A percentile compares a stretch with the other conserved stretches of the same genome.
Evolutionary conservation across 2,113 vertebrate genomes (phyloP).

Genomic region (Ginglymostoma cirratum): DNA sequence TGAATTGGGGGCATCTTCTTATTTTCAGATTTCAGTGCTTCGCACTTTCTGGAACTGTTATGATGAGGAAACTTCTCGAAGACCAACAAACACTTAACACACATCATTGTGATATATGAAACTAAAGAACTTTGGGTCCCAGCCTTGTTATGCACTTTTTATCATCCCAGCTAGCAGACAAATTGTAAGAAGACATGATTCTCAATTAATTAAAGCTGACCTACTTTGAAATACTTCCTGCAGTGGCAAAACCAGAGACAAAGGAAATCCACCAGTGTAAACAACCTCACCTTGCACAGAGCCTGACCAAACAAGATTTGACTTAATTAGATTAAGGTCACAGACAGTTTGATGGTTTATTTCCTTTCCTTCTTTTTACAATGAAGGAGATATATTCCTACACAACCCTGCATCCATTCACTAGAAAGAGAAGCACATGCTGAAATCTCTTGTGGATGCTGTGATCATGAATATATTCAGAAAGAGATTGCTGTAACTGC

Average conservation of each 20-base stretch:
- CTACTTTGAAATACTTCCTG: constrained; percentile 22
- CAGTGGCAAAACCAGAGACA: neutral
- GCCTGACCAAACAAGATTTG: neutral
- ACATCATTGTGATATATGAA: neutral
- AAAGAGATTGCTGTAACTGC: neutral
- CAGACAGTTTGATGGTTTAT: neutral
- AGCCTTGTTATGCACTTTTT: neutral
- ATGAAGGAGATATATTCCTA: neutral
- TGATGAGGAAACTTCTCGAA: neutral
- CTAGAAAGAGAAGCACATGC: neutral
- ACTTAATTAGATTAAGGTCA: neutral
- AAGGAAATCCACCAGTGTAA: neutral
- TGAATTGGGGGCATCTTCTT: neutral
- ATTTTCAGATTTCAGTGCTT: neutral
- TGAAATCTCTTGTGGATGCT: neutral
- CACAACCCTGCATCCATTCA: neutral
- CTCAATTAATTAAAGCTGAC: constrained; percentile 26
- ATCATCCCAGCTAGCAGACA: neutral
- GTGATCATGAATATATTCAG: too few relatives aligned
- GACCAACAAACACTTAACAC: neutral
- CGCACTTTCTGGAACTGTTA: neutral
- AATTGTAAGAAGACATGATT: neutral
- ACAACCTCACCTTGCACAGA: neutral
- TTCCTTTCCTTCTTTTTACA: neutral
- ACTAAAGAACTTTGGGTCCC: neutral